phyloP scores from a whole-genome alignment of 2,888 invertebrate species.

The Cyclophora punctaria region DNA sequence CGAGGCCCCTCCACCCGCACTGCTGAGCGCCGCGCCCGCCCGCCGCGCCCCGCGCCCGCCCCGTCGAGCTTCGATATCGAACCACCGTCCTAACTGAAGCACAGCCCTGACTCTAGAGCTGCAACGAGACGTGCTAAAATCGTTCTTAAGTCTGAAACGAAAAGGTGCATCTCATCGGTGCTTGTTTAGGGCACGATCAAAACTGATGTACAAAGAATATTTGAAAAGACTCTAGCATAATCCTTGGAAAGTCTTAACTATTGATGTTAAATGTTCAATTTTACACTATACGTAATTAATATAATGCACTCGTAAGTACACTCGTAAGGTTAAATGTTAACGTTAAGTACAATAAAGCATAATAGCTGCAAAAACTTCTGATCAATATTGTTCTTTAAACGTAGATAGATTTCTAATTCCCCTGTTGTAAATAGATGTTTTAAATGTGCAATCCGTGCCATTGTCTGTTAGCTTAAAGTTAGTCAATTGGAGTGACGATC shows the following conservation, averaged over 20 bases:
- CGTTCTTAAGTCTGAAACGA: constrained; percentile 44
- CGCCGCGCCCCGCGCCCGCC: constrained; percentile 26
- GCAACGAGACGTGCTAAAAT: constrained; percentile 14
- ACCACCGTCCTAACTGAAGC: constrained; percentile 28
- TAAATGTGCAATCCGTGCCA: constrained; percentile 74
- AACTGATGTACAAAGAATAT: constrained; percentile 20
- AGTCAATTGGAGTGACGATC: constrained; percentile 45
- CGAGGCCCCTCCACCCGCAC: constrained; percentile 71
- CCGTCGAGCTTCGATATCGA: constrained; percentile 44
- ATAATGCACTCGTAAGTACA: constrained; percentile 65
- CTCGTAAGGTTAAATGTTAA: constrained; percentile 59
- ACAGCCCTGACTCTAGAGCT: constrained; percentile 16
- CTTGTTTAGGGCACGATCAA: constrained; percentile 46
- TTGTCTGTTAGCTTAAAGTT: constrained; percentile 70
- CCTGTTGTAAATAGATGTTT: constrained; percentile 61
- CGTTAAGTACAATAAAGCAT: constrained; percentile 49
- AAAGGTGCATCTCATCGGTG: constrained; percentile 51
- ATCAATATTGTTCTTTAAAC: constrained; percentile 52
- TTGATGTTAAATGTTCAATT: constrained; percentile 50
- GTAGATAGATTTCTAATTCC: constrained; percentile 56
- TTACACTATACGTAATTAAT: constrained; percentile 66
- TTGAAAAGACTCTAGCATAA: constrained; percentile 15
- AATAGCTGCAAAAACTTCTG: constrained; percentile 48
- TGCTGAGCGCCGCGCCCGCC: constrained; percentile 44
- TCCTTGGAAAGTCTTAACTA: constrained; percentile 4